phyloP scores from a whole-genome alignment of 1,140 invertebrate genomes.

The Zaprionus inermis region DNA sequence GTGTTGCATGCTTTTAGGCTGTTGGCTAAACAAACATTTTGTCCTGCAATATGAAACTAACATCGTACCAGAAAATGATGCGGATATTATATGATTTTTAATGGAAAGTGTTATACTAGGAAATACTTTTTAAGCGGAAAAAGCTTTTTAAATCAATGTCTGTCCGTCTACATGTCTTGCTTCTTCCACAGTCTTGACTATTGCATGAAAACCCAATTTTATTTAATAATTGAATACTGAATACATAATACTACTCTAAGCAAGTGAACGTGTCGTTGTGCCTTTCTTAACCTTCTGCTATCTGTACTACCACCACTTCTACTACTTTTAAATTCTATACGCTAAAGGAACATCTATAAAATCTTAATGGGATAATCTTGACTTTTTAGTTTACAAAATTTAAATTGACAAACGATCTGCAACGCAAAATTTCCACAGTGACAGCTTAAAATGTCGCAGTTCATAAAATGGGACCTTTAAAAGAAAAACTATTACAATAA shows the following conservation, averaged over 20 bases:
- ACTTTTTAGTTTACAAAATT: too few relatives aligned
- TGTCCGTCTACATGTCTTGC: conserved; percentile 1
- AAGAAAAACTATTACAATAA: neutral
- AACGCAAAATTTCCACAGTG: neutral
- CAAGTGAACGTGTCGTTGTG: conserved; percentile 1
- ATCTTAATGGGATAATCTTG: too few relatives aligned
- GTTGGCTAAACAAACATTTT: neutral
- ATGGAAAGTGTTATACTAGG: neutral
- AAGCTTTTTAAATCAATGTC: neutral
- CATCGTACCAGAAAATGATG: too few relatives aligned
- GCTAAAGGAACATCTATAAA: neutral
- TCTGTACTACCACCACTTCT: neutral
- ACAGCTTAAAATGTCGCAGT: neutral
- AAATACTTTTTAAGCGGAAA: neutral
- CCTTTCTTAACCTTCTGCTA: neutral
- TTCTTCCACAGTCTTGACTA: neutral
- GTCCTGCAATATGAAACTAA: neutral
- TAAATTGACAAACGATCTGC: neutral
- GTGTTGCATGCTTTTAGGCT: conserved; percentile 39
- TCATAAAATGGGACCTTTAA: neutral
- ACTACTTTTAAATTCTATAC: neutral
- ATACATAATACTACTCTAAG: neutral
- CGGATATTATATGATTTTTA: neutral
- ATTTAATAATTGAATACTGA: neutral
- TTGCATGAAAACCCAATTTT: conserved; percentile 2